Evolutionary conservation across 2,797 vertebrate genomes (phyloP).

Genomic region (Liparis tanakae): DNA sequence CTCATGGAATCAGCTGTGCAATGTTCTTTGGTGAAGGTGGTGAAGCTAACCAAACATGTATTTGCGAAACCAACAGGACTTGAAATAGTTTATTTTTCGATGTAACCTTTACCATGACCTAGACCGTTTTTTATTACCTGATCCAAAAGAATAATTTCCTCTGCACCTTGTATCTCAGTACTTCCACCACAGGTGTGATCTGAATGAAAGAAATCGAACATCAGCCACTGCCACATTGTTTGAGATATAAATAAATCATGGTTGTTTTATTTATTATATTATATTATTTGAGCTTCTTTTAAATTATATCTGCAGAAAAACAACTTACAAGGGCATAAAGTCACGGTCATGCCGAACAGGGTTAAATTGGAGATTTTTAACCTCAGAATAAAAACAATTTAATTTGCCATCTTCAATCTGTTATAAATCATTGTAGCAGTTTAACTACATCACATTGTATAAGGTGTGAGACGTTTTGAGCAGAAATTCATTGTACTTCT

Average conservation of each 20-base stretch:
- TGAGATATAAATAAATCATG: not conserved
- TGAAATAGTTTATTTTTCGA: not conserved
- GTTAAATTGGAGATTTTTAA: too few species aligned
- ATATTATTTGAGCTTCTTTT: not conserved
- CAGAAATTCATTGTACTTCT: too few species aligned
- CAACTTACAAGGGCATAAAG: too few species aligned
- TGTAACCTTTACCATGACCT: not conserved
- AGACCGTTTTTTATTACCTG: not conserved
- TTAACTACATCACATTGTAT: too few species aligned
- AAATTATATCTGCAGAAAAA: too few species aligned
- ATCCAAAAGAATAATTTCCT: not conserved
- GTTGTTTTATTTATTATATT: not conserved
- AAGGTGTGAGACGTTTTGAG: too few species aligned
- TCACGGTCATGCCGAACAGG: too few species aligned
- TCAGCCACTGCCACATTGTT: not conserved
- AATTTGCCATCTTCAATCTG: too few species aligned
- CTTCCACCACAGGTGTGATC: not conserved
- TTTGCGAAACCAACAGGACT: conserved; percentile 6
- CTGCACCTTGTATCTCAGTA: not conserved
- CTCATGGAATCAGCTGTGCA: not conserved
- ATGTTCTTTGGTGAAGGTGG: not conserved
- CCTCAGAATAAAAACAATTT: too few species aligned
- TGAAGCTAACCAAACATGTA: not conserved
- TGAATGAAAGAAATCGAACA: not conserved
- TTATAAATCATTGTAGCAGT: too few species aligned